Evolutionary conservation across 2,888 invertebrate genomes (phyloP), one percentile per base, ranked within the genome.

Genomic region (Noctua comes): DNA sequence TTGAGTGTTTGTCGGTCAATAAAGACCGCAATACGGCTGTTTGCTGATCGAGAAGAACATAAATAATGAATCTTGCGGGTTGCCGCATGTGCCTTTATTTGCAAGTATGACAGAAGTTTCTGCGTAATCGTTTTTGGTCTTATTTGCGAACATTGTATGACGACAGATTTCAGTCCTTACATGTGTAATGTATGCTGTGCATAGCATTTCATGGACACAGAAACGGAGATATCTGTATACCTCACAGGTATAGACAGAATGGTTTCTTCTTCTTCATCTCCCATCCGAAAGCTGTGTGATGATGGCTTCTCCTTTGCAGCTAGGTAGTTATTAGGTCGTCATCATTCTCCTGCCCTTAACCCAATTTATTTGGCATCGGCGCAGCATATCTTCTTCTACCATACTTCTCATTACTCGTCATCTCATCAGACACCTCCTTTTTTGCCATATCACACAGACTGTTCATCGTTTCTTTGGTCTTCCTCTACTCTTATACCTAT

Each of bases 11-110:
- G 51, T 77, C 36, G 27, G 54, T 27, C 69, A 69, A 79, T 79
- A 78, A n/a, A 79, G 31, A 11, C 27, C 80, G 54, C 64, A 65
- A 65, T 79, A 65, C 24, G 27, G 1, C 6, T 79, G 43, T 79
- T 79, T 64, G 65, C 24, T 13, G 54, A 54, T 36, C 21, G 5
- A 62, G 43, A 64, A 40, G n/a, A 79, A 62, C 43, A 57, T 57
- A 57, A 57, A 78, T 21, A 43, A 68, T 36, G 21, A 31, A 46
- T 18, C 24, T 66, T 48, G 27, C 3, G 18, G 1, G 6, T 65
- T 54, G 13, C 13, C 46, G n/a, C 36, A 24, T 66, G 27, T 11
- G 36, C 7, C 21, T 76, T 54, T 75, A 64, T 65, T 64, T 36
- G 46, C n/a, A 8, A 43, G 8, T 43, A 43, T 43, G 16, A n/a